Evolutionary conservation across 2,888 invertebrate genomes (phyloP).

Genomic region (Synanthedon myopaeformis): DNA sequence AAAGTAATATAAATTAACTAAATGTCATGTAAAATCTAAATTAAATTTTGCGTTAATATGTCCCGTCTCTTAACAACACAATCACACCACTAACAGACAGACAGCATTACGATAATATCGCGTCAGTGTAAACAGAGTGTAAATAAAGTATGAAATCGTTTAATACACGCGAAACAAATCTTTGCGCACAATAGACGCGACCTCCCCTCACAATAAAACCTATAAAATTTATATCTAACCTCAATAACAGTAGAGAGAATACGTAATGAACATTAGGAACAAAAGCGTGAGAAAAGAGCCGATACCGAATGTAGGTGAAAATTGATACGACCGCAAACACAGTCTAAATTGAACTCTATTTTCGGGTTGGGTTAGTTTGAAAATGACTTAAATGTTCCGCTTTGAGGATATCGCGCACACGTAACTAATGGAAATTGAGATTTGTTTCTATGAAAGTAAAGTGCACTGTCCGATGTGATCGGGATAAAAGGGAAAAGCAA

Average conservation of each 20-base stretch:
- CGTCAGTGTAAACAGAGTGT: neutral
- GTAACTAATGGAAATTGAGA: conserved; percentile 14
- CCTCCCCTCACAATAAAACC: conserved; percentile 39
- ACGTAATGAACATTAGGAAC: conserved; percentile 65
- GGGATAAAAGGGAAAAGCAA: conserved; percentile 18
- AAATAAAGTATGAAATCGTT: neutral
- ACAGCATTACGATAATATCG: neutral
- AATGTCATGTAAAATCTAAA: too few species aligned
- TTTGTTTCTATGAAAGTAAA: conserved; percentile 12
- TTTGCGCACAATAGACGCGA: conserved; percentile 31
- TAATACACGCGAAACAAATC: conserved; percentile 28
- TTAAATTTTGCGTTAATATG: neutral
- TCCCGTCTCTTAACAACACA: neutral
- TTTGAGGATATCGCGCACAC: conserved; percentile 23
- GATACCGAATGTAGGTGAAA: conserved; percentile 53
- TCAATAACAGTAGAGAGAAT: conserved; percentile 58
- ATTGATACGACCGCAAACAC: conserved; percentile 24
- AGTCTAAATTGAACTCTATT: conserved; percentile 20
- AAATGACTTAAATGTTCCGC: conserved; percentile 15
- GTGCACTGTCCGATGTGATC: conserved; percentile 12
- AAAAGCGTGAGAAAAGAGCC: conserved; percentile 56
- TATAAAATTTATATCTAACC: conserved; percentile 57
- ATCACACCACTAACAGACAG: neutral
- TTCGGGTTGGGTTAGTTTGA: conserved; percentile 13
- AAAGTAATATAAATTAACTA: too few species aligned